A percentile compares a stretch with the other conserved stretches of the same genome.
Evolutionary conservation across 2,888 invertebrate genomes (phyloP).

Genomic region (Acronicta leporina): DNA sequence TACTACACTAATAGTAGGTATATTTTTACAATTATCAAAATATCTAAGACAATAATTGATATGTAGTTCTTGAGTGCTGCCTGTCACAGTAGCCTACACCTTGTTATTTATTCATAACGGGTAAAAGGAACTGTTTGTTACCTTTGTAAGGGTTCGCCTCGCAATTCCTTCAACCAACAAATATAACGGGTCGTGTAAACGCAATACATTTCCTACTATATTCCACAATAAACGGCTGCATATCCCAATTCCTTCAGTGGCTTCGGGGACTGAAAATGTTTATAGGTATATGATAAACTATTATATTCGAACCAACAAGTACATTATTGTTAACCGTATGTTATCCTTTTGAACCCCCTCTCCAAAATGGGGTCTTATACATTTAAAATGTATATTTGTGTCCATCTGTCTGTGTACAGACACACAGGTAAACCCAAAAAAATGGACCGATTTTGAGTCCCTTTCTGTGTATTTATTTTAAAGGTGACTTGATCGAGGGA

Average conservation of each 20-base stretch:
- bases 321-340: conserved; percentile 25
- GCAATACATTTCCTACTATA: conserved; percentile 18
- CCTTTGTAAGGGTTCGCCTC: not conserved
- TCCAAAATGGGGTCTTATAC: too few relatives aligned
- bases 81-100: too few relatives aligned
- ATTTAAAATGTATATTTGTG: too few relatives aligned
- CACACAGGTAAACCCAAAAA: too few relatives aligned
- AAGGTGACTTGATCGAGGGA: too few relatives aligned
- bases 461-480: too few relatives aligned
- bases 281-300: conserved; percentile 24
- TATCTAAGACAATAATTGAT: too few relatives aligned
- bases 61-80: too few relatives aligned
- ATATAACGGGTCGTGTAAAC: conserved; percentile 7
- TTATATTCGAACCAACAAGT: conserved; percentile 17
- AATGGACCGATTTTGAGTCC: too few relatives aligned
- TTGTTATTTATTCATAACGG: not conserved
- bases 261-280: conserved; percentile 26
- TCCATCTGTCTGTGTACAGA: too few relatives aligned
- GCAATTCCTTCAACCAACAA: conserved; percentile 9
- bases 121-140: not conserved
- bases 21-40: not conserved
- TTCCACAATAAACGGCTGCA: conserved; percentile 25
- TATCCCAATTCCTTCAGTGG: conserved; percentile 36
- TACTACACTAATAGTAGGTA: too few relatives aligned
- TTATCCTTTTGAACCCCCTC: too few relatives aligned